phyloP scores from a whole-genome alignment of 1,140 invertebrate species.

The Ruditapes philippinarum region DNA sequence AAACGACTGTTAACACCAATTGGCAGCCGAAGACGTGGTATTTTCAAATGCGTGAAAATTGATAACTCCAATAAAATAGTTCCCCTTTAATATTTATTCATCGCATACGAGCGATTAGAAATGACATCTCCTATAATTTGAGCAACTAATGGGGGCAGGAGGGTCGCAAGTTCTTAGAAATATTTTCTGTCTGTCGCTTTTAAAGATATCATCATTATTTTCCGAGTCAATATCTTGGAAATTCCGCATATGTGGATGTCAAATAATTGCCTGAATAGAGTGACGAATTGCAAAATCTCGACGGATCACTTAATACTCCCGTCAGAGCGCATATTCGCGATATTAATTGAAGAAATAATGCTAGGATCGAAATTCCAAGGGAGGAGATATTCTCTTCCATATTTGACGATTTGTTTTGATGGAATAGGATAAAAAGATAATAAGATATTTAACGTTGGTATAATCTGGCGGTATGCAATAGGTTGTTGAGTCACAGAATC shows the following conservation, averaged over 20 bases:
- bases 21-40: neutral
- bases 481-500: neutral
- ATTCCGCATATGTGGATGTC: constrained; percentile 62
- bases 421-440: constrained; percentile 3
- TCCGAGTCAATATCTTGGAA: constrained; percentile 65
- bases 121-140: constrained; percentile 39
- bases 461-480: neutral
- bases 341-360: constrained; percentile 67
- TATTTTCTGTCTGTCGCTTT: constrained; percentile 66
- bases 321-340: constrained; percentile 54
- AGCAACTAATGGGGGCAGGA: constrained; percentile 46
- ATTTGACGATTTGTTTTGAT: constrained; percentile 44
- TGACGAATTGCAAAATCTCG: constrained; percentile 63
- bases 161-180: constrained; percentile 40
- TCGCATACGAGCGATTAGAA: constrained; percentile 8
- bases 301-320: constrained; percentile 57
- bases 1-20: too few species aligned
- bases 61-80: constrained; percentile 42
- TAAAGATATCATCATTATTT: constrained; percentile 67
- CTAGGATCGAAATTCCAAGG: constrained; percentile 31
- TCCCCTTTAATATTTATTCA: constrained; percentile 4
- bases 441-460: constrained; percentile 8
- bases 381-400: constrained; percentile 36
- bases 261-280: constrained; percentile 59
- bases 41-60: constrained; percentile 43